Evolutionary conservation across 2,113 vertebrate genomes (phyloP), one percentile per base, ranked within the genome.

Genomic region (Cyrtonyx montezumae): DNA sequence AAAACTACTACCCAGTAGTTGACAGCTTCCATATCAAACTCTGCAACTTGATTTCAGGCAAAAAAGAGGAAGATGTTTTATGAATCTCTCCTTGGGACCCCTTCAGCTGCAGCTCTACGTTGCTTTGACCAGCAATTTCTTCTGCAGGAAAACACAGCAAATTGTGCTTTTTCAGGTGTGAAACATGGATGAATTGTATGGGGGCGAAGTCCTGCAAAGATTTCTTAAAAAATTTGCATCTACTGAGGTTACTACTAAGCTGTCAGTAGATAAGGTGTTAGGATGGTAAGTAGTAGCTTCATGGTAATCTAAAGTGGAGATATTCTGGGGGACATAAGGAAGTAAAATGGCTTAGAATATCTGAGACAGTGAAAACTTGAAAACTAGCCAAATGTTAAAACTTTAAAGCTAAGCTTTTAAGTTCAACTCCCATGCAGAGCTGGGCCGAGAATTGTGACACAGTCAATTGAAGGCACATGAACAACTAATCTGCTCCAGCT

Each of bases 81-180:
- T 37, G 19, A 9, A 28, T 53, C n/a, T 23, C 20, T 32, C n/a
- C 62, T 32, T 32, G 23, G 32, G 26, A 37, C 2, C 13, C 18
- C 13, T 55, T 14, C 15, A 78, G 30, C 30, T 74, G 45, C 69
- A 53, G 25, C 36, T 67, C 56, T 43, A 36, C 4, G 1, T 12
- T 43, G 30, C 22, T 78, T 58, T 34, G 13, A 9, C 28, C 17
- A 22, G 7, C 18, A 49, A 23, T 49, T 4, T 59, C 46, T 71
- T 48, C 42, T 7, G 9, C 0, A 2, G 49, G 12, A 62, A 20
- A 21, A 43, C 26, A 40, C 28, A 26, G 22, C 3, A 43, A 8
- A 8, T 7, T 36, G 13, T 0, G 0, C 16, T 16, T 5, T 21
- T 65, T 59, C 0, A 0, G n/a, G 20, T 8, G 18, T 20, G 37